Percentiles rank a stretch among this genome's conserved stretches.
These are phyloP conservation scores for Pyralis farinalis DNA, from an alignment of 2,888 invertebrate genomes.

Conservation along the genomic window DNA sequence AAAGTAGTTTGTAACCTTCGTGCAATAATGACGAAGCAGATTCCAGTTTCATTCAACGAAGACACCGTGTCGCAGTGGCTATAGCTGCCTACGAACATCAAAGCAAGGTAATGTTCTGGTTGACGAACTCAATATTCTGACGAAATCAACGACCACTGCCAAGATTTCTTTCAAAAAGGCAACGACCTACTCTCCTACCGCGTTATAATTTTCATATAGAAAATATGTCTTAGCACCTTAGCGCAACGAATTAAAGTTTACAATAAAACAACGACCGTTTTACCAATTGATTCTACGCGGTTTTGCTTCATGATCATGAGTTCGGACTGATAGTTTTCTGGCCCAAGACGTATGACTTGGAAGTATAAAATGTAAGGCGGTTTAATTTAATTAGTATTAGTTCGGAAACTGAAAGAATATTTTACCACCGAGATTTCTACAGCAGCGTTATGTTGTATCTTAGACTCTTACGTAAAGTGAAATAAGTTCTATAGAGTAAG, in stretches of 20 bases:
- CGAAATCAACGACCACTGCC: slow-evolving; percentile 65
- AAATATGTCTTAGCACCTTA: slow-evolving; percentile 19
- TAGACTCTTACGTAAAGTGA: too few species aligned
- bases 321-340: slow-evolving; percentile 43
- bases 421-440: too few species aligned
- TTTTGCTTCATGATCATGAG: slow-evolving; percentile 13
- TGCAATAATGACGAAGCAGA: background rate
- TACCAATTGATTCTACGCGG: background rate
- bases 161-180: slow-evolving; percentile 70
- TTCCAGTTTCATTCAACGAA: background rate
- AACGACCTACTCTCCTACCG: slow-evolving; percentile 58
- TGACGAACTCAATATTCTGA: slow-evolving; percentile 64
- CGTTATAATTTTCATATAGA: slow-evolving; percentile 21
- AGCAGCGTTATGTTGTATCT: too few species aligned
- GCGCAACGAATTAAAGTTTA: slow-evolving; percentile 22
- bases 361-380: slow-evolving; percentile 27
- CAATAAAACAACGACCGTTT: slow-evolving; percentile 15
- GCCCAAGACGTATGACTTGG: slow-evolving; percentile 29
- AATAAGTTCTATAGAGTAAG: too few species aligned
- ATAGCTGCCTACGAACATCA: background rate
- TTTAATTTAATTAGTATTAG: slow-evolving; percentile 13
- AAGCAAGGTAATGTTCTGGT: slow-evolving; percentile 40
- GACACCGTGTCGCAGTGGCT: background rate
- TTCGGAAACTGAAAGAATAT: too few species aligned
- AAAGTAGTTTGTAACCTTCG: too few species aligned